Evolutionary conservation across 2,888 invertebrate species (phyloP).

Genomic region (Tachina lurida): DNA sequence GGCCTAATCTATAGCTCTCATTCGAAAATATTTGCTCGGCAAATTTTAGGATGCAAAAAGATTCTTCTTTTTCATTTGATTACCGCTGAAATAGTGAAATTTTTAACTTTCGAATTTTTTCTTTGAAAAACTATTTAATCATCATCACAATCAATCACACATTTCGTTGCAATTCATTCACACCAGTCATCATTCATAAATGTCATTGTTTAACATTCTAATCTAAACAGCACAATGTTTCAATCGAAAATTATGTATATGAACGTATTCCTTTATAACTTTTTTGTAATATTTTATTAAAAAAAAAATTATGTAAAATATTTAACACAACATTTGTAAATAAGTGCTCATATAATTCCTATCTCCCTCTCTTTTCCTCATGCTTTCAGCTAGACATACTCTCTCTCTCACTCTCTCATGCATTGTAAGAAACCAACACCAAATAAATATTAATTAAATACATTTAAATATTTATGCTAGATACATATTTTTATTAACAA

Average conservation of each 20-base stretch:
- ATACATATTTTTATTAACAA: slow-evolving; percentile 9
- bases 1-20: too few relatives aligned
- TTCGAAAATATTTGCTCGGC: too few relatives aligned
- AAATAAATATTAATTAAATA: slow-evolving; percentile 39
- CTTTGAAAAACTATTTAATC: neutral
- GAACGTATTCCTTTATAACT: neutral
- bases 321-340: slow-evolving; percentile 4
- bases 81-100: too few relatives aligned
- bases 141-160: slow-evolving; percentile 13
- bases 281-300: neutral
- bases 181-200: slow-evolving; percentile 30
- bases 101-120: too few relatives aligned
- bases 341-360: slow-evolving; percentile 2
- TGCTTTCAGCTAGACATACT: neutral
- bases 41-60: too few relatives aligned
- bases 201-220: slow-evolving; percentile 23
- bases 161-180: slow-evolving; percentile 45
- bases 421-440: slow-evolving; percentile 67
- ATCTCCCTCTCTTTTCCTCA: neutral
- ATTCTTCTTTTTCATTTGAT: too few relatives aligned
- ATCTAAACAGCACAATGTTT: slow-evolving; percentile 64
- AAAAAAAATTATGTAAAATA: neutral
- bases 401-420: neutral
- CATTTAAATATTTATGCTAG: slow-evolving; percentile 9
- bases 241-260: slow-evolving; percentile 1